These are phyloP conservation scores for Drosophila equinoxialis DNA, from an alignment of 1,140 invertebrate species.

Conservation along the genomic window DNA sequence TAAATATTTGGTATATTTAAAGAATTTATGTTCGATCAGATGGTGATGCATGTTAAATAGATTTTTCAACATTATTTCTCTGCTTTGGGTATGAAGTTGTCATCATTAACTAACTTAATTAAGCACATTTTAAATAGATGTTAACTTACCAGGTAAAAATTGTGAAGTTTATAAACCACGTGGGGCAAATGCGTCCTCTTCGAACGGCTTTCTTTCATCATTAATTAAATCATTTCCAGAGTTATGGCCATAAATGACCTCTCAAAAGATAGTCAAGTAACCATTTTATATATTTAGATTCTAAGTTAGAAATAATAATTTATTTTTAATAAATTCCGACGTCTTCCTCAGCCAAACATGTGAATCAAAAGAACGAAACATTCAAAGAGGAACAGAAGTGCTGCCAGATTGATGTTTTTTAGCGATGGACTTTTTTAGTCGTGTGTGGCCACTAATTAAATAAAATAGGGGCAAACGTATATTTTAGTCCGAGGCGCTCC, in stretches of 20 bases:
- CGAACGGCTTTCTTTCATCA: background rate
- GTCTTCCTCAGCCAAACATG: background rate
- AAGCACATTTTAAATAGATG: background rate
- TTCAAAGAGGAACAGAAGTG: conserved; percentile 7
- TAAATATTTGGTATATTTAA: background rate
- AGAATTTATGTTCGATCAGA: conserved; percentile 33
- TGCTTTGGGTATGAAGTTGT: conserved; percentile 43
- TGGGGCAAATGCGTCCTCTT: background rate
- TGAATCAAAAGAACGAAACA: background rate
- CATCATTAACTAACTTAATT: conserved; percentile 25
- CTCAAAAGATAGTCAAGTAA: background rate
- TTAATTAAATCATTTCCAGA: background rate
- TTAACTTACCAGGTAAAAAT: conserved; percentile 17
- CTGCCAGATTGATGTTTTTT: conserved; percentile 23
- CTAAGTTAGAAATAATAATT: conserved; percentile 11
- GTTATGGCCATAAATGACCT: background rate
- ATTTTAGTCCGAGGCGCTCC: too few relatives aligned
- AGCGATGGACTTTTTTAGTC: background rate
- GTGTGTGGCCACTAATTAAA: background rate
- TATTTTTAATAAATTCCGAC: background rate
- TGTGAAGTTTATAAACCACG: background rate
- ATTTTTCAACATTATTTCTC: conserved; percentile 57
- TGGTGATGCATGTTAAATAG: conserved; percentile 62
- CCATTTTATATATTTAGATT: background rate
- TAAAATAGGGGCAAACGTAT: too few relatives aligned